A percentile compares a stretch with the other conserved stretches of the same genome.
Conservation (phyloP, 2,113 vertebrate species). For the Erythrocercus mccallii region DNA sequence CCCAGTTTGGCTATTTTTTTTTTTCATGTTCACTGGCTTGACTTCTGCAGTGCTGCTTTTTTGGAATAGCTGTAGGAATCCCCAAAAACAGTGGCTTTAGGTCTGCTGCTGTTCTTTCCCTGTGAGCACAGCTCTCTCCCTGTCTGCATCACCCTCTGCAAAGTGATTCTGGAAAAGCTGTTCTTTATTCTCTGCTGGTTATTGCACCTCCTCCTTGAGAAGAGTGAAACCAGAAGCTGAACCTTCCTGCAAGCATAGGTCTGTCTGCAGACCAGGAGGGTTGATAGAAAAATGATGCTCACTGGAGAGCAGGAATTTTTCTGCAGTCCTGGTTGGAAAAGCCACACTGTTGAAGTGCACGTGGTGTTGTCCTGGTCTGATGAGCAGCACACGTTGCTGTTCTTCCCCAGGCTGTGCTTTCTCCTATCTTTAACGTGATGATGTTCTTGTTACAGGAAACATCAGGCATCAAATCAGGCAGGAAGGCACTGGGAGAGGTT, state of each 20-base stretch:
- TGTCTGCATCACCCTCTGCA: neutral
- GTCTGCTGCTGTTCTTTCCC: neutral
- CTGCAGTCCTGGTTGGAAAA: neutral
- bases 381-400: fast-evolving
- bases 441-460: neutral
- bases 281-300: fast-evolving
- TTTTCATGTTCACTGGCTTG: neutral
- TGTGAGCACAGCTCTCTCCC: neutral
- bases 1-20: neutral
- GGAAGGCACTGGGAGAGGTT: neutral
- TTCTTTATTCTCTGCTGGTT: neutral
- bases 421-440: fast-evolving
- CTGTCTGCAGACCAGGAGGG: neutral
- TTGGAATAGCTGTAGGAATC: neutral
- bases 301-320: neutral
- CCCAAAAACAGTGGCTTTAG: neutral
- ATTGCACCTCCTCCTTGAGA: neutral
- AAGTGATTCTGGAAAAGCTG: neutral
- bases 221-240: neutral
- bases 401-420: neutral
- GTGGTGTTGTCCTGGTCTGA: neutral
- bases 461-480: neutral
- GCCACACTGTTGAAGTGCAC: neutral
- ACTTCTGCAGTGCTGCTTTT: neutral
- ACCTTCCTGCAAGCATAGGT: neutral